A percentile compares a stretch with the other conserved stretches of the same genome.
phyloP scores from a whole-genome alignment of 2,888 invertebrate genomes.

The Lepidonotus clava region DNA sequence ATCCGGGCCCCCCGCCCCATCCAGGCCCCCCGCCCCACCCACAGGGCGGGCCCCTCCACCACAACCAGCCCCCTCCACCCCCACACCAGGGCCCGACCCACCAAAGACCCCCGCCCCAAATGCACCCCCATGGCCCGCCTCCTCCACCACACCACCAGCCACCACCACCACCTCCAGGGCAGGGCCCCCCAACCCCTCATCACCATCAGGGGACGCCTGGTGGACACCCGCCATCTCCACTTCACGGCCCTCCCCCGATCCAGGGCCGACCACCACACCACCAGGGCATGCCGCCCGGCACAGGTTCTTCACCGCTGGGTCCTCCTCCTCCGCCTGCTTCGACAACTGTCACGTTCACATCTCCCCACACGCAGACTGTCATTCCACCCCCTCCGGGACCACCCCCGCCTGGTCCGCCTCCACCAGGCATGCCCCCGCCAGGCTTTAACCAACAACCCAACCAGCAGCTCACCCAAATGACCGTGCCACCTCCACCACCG shows the following conservation, averaged over 20 bases:
- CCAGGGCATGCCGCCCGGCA: slow-evolving; percentile 13
- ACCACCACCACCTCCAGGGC: not conserved
- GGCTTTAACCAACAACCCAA: not conserved
- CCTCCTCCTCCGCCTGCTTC: slow-evolving; percentile 13
- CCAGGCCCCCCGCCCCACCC: slow-evolving; percentile 23
- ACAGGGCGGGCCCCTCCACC: not conserved
- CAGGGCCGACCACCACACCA: slow-evolving; percentile 52
- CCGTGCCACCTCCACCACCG: slow-evolving; percentile 4
- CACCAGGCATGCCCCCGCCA: not conserved
- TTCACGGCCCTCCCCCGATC: not conserved
- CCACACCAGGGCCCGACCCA: slow-evolving; percentile 5
- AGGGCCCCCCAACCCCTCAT: not conserved
- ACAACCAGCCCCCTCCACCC: slow-evolving; percentile 24
- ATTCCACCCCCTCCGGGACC: not conserved
- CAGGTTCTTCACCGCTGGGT: not conserved
- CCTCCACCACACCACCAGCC: slow-evolving; percentile 6
- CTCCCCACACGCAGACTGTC: not conserved
- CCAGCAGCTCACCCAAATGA: not conserved
- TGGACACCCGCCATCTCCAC: not conserved
- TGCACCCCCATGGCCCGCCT: slow-evolving; percentile 12
- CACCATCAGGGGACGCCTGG: slow-evolving; percentile 26
- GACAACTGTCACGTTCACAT: not conserved
- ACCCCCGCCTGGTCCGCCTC: slow-evolving; percentile 36
- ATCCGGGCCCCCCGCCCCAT: not conserved
- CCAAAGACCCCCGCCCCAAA: slow-evolving; percentile 44